Conservation (phyloP, 2,113 vertebrate genomes). For the sheep (Ovis aries) region ARS-UI_Ramb_v3.0 NC_056080.1:6236001-6236500, state of each 20-base stretch:
- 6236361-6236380: neutral
- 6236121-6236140: neutral
- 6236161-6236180: neutral
- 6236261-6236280: neutral
- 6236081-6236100: neutral
- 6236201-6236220: neutral
- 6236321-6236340: neutral
- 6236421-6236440: accelerated
- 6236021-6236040: neutral
- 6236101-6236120: neutral
- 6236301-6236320: no score
- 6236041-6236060: neutral
- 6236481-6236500: no score
- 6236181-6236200: neutral
- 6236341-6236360: neutral
- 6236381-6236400: neutral
- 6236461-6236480: neutral
- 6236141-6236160: neutral
- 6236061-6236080: accelerated
- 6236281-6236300: neutral
- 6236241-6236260: neutral
- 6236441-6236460: neutral
- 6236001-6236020: accelerated
- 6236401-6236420: accelerated
- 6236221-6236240: neutral